These are phyloP conservation scores for Naso thynnoides DNA, from an alignment of 2,797 vertebrate genomes.

Conservation along the genomic window DNA sequence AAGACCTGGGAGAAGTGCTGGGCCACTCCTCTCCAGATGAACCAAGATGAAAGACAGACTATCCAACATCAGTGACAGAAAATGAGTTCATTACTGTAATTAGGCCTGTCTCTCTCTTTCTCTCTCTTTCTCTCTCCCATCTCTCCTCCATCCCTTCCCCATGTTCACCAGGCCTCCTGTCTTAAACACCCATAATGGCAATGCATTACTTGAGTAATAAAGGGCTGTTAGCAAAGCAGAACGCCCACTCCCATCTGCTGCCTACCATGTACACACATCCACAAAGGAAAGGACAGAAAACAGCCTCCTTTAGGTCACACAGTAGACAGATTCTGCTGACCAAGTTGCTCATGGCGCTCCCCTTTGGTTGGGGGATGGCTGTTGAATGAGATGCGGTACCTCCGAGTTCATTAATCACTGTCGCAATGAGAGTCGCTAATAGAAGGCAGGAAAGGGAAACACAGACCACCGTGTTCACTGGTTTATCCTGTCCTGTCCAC, in stretches of 20 bases:
- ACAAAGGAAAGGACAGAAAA: conserved; percentile 71
- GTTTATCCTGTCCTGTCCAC: conserved; percentile 61
- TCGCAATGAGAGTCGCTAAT: conserved; percentile 64
- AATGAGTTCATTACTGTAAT: conserved; percentile 84
- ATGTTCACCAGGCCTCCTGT: conserved; percentile 64
- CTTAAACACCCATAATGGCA: conserved; percentile 80
- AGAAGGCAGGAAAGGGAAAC: conserved; percentile 61
- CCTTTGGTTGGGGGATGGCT: conserved; percentile 37
- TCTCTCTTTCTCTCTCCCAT: too few relatives aligned
- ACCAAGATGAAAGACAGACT: conserved; percentile 71
- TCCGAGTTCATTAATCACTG: conserved; percentile 81
- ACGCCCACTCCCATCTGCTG: conserved; percentile 75
- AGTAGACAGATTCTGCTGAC: conserved; percentile 75
- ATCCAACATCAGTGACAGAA: conserved; percentile 70
- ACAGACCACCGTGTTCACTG: conserved; percentile 71
- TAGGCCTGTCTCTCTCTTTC: conserved; percentile 73
- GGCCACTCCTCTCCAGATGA: conserved; percentile 68
- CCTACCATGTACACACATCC: conserved; percentile 50
- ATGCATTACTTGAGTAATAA: conserved; percentile 76
- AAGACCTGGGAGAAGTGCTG: conserved; percentile 72
- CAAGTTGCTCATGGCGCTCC: conserved; percentile 53
- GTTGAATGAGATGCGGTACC: conserved; percentile 56
- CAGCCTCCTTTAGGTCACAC: conserved; percentile 73
- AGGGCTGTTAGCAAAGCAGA: conserved; percentile 69
- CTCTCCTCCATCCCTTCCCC: conserved; percentile 41